Evolutionary conservation across 1,140 invertebrate species (phyloP), one percentile per base, ranked within the genome.

Genomic region (Muscidifurax raptorellus): DNA sequence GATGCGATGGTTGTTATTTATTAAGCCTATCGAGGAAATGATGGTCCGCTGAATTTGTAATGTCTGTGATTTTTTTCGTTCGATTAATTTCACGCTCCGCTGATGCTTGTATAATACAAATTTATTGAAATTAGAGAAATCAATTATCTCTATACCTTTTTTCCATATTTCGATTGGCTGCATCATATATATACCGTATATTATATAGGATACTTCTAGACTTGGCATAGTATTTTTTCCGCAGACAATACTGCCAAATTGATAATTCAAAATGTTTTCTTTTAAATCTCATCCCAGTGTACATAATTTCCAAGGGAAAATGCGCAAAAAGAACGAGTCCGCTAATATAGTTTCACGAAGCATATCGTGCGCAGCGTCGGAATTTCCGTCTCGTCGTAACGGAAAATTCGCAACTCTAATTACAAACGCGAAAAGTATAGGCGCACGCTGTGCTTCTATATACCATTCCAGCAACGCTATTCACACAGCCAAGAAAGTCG

Each of bases 11-110:
- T 27, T 66, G 30, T 84, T 84, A 84, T 75, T 84, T 80, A 76
- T 84, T 67, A 75, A 66, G 52, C 52, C 47, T 77, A 84, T 84
- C 72, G 77, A 80, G 76, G 76, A 84, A 84, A 84, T 74, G 77
- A 84, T 59, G 78, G 71, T 80, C 77, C 47, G 64, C 13, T 77
- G 79, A 81, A 76, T 79, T 80, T 82, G 15, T 52, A 76, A 76
- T 82, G 66, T 28, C 66, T 44, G 84, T 44, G 40, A 85, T 85
- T 69, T 52, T 25, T 81, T 79, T 15, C 64, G 52, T 52, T 32
- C n/a, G 22, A 75, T 85, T 74, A 76, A 85, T 80, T 85, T 76
- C 67, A 81, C 47, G 66, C 36, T 44, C 36, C 32, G 69, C 71
- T 28, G 28, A 0, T 66, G 25, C 25, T 22, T 0, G n/a, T 72